phyloP scores from a whole-genome alignment of 2,888 invertebrate species.

The Plagodis pulveraria region DNA sequence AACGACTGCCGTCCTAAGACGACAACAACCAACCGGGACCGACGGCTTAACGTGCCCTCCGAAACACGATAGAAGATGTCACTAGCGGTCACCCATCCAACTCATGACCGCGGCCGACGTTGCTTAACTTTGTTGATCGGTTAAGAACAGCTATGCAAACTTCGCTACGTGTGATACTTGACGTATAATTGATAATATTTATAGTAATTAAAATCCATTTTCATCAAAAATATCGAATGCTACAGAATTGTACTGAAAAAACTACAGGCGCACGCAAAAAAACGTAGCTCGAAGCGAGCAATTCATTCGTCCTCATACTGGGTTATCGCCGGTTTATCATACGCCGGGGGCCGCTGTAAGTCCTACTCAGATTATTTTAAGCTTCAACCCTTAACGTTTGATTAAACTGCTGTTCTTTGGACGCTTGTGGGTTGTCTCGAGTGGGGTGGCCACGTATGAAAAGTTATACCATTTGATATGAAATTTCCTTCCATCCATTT shows the following conservation, averaged over 20 bases:
- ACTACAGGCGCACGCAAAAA: conserved; percentile 67
- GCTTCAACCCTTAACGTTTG: conserved; percentile 77
- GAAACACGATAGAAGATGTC: no score
- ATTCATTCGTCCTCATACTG: conserved; percentile 79
- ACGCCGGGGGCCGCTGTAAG: conserved; percentile 69
- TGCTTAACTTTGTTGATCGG: no score
- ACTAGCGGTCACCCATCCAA: no score
- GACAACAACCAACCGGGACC: no score
- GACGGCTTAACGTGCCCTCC: no score
- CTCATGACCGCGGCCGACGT: no score
- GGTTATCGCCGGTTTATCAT: conserved; percentile 81
- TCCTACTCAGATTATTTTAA: conserved; percentile 77
- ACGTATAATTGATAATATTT: no score
- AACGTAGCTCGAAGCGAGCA: conserved; percentile 73
- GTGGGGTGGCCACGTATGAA: conserved; percentile 5
- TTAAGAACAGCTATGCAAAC: no score
- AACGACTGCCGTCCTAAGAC: no score
- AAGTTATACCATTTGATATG: conserved; percentile 16
- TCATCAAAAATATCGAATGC: conserved; percentile 30
- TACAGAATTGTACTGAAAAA: conserved; percentile 51
- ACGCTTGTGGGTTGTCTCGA: conserved; percentile 28
- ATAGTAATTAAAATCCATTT: no score
- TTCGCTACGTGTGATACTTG: no score
- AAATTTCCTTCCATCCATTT: neutral
- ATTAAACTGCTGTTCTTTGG: conserved; percentile 68